phyloP scores from a whole-genome alignment of 1,140 invertebrate species.

The Brachystomella parvula region DNA sequence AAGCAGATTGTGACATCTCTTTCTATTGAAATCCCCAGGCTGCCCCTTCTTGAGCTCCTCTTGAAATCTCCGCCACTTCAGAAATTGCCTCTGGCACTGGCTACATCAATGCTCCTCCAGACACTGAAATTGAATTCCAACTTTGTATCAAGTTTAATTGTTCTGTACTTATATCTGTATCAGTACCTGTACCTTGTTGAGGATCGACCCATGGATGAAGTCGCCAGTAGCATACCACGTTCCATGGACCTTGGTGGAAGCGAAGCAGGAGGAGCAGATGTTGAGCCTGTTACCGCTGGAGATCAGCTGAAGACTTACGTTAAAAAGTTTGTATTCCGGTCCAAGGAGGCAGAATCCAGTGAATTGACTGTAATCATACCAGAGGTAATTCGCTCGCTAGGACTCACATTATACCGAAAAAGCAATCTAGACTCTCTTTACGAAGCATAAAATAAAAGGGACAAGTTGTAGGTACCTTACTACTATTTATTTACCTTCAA shows the following conservation, averaged over 20 bases:
- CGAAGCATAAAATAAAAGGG: too few relatives aligned
- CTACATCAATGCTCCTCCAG: too few relatives aligned
- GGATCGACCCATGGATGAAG: neutral
- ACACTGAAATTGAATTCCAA: neutral
- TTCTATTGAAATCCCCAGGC: neutral
- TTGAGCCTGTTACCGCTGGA: too few relatives aligned
- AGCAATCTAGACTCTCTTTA: too few relatives aligned
- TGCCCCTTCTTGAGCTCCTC: too few relatives aligned
- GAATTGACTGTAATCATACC: conserved; percentile 68
- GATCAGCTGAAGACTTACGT: neutral
- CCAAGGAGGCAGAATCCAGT: conserved; percentile 47
- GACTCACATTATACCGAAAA: neutral
- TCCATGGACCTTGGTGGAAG: neutral
- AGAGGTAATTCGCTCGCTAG: conserved; percentile 48
- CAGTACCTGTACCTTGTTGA: neutral
- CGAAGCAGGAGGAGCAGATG: too few relatives aligned
- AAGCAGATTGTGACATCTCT: neutral
- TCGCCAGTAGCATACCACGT: neutral
- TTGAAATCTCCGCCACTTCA: too few relatives aligned
- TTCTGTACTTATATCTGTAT: neutral
- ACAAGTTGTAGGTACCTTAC: too few relatives aligned
- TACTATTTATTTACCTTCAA: too few relatives aligned
- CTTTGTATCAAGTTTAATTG: neutral
- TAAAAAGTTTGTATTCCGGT: conserved; percentile 32
- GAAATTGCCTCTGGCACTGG: too few relatives aligned